These are phyloP conservation scores for Blennius ocellaris DNA, from an alignment of 2,113 vertebrate genomes.

Conservation along the genomic window DNA sequence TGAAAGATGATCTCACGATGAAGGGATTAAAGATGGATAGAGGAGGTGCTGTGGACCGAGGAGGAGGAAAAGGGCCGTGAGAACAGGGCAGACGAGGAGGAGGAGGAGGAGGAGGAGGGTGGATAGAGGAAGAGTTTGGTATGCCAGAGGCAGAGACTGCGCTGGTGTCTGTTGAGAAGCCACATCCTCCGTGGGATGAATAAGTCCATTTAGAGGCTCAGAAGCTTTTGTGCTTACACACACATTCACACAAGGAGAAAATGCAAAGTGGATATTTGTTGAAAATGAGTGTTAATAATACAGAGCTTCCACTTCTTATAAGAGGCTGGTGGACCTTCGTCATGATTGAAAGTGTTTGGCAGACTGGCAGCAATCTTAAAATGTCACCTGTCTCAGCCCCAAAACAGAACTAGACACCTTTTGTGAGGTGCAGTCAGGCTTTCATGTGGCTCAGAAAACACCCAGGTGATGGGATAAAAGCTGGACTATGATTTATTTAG, in stretches of 20 bases:
- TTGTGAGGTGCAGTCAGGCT: conserved; percentile 1
- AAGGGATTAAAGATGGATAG: conserved; percentile 55
- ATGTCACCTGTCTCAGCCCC: background rate
- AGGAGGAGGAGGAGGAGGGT: conserved; percentile 18
- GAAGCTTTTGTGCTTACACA: conserved; percentile 17
- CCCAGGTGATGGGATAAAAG: background rate
- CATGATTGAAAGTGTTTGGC: background rate
- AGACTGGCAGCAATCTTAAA: conserved; percentile 9
- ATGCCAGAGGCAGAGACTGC: conserved; percentile 45
- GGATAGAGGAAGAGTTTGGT: conserved; percentile 59
- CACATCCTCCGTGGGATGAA: conserved; percentile 61
- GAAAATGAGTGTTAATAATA: conserved; percentile 37
- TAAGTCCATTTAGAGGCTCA: conserved; percentile 51
- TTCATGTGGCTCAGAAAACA: conserved; percentile 35
- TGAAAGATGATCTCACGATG: conserved; percentile 50
- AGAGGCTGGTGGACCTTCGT: too few relatives aligned
- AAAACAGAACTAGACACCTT: background rate
- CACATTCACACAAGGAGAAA: conserved; percentile 3
- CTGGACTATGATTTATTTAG: conserved; percentile 37
- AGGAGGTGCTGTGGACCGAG: conserved; percentile 12
- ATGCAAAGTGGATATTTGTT: conserved; percentile 38
- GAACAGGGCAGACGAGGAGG: conserved; percentile 7
- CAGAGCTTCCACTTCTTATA: conserved; percentile 3
- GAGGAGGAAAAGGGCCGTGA: background rate
- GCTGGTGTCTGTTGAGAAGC: conserved; percentile 43